Percentiles rank a stretch among this genome's conserved stretches.
phyloP scores from a whole-genome alignment of 92 coral and sea anemone genomes.

The Heteractis magnifica region DNA sequence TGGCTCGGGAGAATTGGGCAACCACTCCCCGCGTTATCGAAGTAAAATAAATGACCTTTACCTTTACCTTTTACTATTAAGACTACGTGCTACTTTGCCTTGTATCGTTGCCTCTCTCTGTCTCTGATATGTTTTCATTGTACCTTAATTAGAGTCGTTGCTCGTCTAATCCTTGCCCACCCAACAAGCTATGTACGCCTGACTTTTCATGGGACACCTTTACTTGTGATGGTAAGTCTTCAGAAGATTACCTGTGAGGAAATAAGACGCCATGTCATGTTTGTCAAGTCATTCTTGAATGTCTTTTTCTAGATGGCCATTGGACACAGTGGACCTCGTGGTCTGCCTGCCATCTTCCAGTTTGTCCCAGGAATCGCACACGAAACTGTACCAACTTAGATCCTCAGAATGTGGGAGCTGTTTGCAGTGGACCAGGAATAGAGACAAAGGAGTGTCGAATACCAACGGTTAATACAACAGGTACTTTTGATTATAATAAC shows the following conservation, averaged over 20 bases:
- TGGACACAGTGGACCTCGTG: constrained; percentile 25
- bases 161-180: neutral
- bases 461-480: neutral
- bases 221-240: neutral
- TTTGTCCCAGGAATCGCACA: neutral
- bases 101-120: neutral
- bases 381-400: constrained; percentile 4
- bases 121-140: too few species aligned
- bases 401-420: constrained; percentile 9
- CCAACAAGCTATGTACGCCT: neutral
- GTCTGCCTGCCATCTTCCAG: neutral
- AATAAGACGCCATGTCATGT: neutral
- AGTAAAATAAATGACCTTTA: too few species aligned
- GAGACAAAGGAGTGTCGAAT: constrained; percentile 4
- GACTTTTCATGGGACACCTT: neutral
- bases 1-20: too few species aligned
- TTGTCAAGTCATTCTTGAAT: too few species aligned
- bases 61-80: too few species aligned
- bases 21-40: too few species aligned
- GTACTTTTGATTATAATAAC: neutral
- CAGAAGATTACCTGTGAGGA: too few species aligned
- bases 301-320: neutral
- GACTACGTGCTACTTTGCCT: too few species aligned
- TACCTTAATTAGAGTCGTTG: neutral
- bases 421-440: neutral